Evolutionary conservation across 2,113 vertebrate genomes (phyloP).

Genomic region (Propithecus coquereli): DNA sequence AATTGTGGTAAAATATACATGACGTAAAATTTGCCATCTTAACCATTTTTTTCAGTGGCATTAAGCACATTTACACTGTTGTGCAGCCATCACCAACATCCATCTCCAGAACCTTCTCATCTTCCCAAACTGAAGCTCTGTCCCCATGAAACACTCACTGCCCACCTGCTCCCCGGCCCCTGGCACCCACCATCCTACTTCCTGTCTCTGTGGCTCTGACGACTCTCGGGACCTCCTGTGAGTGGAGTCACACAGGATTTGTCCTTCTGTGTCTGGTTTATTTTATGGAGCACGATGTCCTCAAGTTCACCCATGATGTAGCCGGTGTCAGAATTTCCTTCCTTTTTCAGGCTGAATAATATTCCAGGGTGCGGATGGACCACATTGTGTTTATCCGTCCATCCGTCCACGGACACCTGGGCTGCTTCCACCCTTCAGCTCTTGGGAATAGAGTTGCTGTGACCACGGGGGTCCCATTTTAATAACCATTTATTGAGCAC

Average conservation of each 20-base stretch:
- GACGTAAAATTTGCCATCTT: not conserved
- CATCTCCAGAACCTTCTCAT: not conserved
- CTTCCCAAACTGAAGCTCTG: not conserved
- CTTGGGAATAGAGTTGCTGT: not conserved
- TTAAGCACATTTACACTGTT: not conserved
- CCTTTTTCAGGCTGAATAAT: not conserved
- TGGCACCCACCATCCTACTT: not conserved
- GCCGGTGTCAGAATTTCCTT: not conserved
- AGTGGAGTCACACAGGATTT: no score
- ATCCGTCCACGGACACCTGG: not conserved
- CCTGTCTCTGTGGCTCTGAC: not conserved
- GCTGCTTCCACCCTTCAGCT: not conserved
- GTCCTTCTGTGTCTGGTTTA: not conserved
- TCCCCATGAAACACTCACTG: not conserved
- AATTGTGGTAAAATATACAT: not conserved
- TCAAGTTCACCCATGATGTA: not conserved
- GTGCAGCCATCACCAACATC: not conserved
- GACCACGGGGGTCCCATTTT: not conserved
- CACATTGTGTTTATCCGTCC: no score
- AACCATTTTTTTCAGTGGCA: not conserved
- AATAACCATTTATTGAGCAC: not conserved
- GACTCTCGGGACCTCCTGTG: no score
- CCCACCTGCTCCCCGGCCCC: not conserved
- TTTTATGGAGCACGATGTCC: not conserved
- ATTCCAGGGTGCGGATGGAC: no score